Evolutionary conservation across 2,888 invertebrate species (phyloP).

Genomic region (Eupithecia subfuscata): DNA sequence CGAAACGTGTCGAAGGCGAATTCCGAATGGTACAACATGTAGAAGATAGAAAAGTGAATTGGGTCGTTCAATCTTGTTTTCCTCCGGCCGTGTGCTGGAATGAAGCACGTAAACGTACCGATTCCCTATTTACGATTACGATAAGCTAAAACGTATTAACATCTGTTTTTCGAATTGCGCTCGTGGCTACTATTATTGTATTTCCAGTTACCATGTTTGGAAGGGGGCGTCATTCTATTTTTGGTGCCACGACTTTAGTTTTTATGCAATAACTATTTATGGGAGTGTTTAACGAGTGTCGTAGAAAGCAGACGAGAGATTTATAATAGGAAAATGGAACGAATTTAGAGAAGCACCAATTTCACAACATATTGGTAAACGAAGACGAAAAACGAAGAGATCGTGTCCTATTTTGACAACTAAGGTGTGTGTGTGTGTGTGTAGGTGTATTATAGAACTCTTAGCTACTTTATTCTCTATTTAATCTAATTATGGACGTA

Average conservation of each 20-base stretch:
- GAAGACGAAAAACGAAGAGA: slow-evolving; percentile 14
- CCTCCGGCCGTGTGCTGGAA: slow-evolving; percentile 52
- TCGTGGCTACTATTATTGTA: slow-evolving; percentile 48
- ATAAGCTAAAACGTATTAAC: slow-evolving; percentile 56
- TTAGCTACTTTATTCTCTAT: not conserved
- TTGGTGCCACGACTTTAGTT: slow-evolving; percentile 57
- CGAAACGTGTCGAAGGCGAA: slow-evolving; percentile 31
- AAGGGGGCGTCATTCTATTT: slow-evolving; percentile 61
- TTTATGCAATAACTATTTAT: slow-evolving; percentile 55
- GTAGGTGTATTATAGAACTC: slow-evolving; percentile 17
- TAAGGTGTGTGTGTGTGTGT: slow-evolving; percentile 3
- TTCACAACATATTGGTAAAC: slow-evolving; percentile 25
- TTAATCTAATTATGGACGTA: not conserved
- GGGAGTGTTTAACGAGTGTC: slow-evolving; percentile 43
- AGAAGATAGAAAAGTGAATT: slow-evolving; percentile 39
- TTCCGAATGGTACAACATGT: slow-evolving; percentile 27
- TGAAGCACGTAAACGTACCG: slow-evolving; percentile 49
- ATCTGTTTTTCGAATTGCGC: slow-evolving; percentile 68
- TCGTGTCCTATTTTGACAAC: slow-evolving; percentile 21
- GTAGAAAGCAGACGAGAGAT: slow-evolving; percentile 40
- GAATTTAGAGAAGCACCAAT: slow-evolving; percentile 25
- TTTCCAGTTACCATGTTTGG: slow-evolving; percentile 56
- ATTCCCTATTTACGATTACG: slow-evolving; percentile 47
- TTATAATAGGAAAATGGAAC: slow-evolving; percentile 33
- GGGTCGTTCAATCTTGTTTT: slow-evolving; percentile 47